A percentile compares a stretch with the other conserved stretches of the same genome.
These are phyloP conservation scores for Prinia subflava DNA, from an alignment of 2,113 vertebrate species.

Conservation along the genomic window DNA sequence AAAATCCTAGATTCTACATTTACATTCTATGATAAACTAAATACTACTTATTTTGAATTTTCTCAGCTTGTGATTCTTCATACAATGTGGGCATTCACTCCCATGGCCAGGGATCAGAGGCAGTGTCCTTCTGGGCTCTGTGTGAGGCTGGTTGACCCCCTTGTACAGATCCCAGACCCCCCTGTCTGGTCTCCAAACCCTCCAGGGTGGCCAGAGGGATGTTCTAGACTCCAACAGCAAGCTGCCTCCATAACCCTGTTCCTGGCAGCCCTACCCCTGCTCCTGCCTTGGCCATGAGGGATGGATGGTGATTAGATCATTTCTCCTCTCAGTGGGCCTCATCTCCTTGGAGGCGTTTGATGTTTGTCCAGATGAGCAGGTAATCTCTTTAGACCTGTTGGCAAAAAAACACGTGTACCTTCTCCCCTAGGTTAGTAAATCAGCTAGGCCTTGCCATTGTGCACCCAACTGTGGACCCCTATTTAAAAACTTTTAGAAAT, in stretches of 20 bases:
- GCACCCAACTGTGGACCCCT: neutral
- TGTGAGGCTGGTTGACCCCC: too few relatives aligned
- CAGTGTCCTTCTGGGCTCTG: too few relatives aligned
- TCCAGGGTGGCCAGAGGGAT: too few relatives aligned
- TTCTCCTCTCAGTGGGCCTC: neutral
- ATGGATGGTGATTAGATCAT: neutral
- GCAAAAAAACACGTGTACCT: neutral
- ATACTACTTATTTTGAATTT: too few relatives aligned
- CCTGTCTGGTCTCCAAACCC: too few relatives aligned
- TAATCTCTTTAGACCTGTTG: neutral
- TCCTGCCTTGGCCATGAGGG: neutral
- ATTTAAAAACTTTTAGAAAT: neutral
- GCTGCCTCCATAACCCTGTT: neutral
- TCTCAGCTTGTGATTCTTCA: too few relatives aligned
- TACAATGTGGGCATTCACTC: too few relatives aligned
- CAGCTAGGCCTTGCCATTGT: neutral
- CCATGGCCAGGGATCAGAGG: too few relatives aligned
- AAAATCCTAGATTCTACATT: too few relatives aligned
- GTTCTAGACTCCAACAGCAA: too few relatives aligned
- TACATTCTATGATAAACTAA: too few relatives aligned
- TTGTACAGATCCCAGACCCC: too few relatives aligned
- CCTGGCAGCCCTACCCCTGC: neutral
- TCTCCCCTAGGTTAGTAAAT: neutral
- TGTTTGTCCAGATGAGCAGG: neutral
- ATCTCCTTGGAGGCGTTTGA: fast-evolving